phyloP scores from a whole-genome alignment of 2,113 vertebrate species.

The Oncorhynchus gorbuscha region DNA sequence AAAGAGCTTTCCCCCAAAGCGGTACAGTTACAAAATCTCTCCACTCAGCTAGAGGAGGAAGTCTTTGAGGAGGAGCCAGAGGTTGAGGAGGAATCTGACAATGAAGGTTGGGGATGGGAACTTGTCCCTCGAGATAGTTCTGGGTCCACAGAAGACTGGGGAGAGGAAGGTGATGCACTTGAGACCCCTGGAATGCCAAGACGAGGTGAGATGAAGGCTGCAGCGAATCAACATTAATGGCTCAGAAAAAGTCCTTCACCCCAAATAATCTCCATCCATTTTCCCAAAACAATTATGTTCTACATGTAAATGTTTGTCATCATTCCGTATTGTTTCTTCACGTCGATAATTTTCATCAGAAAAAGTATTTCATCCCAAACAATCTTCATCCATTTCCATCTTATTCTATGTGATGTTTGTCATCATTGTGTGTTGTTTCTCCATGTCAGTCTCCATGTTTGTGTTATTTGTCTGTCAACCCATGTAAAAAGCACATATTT shows the following conservation, averaged over 20 bases:
- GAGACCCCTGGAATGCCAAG: slow-evolving; percentile 68
- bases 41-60: slow-evolving; percentile 73
- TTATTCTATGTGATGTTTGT: slow-evolving; percentile 23
- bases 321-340: slow-evolving; percentile 9
- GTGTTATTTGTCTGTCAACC: not conserved
- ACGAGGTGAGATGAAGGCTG: slow-evolving; percentile 82
- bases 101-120: slow-evolving; percentile 76
- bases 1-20: slow-evolving; percentile 74
- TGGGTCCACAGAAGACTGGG: slow-evolving; percentile 67
- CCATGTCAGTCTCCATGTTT: not conserved
- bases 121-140: slow-evolving; percentile 66
- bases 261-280: slow-evolving; percentile 63
- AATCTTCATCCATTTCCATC: slow-evolving; percentile 56
- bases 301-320: slow-evolving; percentile 36
- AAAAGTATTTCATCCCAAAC: slow-evolving; percentile 56
- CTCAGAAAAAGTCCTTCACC: slow-evolving; percentile 50
- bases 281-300: slow-evolving; percentile 65
- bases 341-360: slow-evolving; percentile 4
- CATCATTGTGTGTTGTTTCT: slow-evolving; percentile 7
- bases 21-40: slow-evolving; percentile 70
- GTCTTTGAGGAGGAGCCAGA: slow-evolving; percentile 67
- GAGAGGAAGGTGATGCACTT: slow-evolving; percentile 72
- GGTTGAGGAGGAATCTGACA: slow-evolving; percentile 51
- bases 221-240: slow-evolving; percentile 58
- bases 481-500: not conserved